Base-by-base conservation (phyloP, 1,140 invertebrate species). In the Cotesia glomerata region DNA sequence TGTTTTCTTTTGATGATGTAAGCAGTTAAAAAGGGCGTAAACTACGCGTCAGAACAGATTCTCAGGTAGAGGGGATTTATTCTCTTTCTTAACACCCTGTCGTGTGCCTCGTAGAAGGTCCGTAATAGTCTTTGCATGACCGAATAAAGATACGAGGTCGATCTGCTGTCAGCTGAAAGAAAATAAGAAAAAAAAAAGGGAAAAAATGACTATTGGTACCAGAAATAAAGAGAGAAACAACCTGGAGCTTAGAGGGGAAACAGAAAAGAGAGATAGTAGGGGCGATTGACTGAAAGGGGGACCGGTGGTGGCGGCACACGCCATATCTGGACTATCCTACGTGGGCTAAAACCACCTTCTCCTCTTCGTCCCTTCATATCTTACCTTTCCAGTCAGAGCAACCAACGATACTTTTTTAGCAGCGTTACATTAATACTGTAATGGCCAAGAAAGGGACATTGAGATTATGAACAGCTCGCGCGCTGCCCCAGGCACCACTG, bases 391-490 rank as follows among this genome's bases (percentile, higher is more conserved):
- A 56, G 54, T 34, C 63, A 61, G 69, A 71, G 69, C 72, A 63
- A 71, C 71, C 71, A 73, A 77, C 74, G 74, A 75, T 74, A 77
- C 76, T 74, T 77, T 77, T 77, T 77, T 72, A 75, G 74, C 72
- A 67, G 64, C 70, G 71, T 77, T 77, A 77, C 76, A 75, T 77
- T 77, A 77, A 77, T 77, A 75, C 75, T 74, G 67, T 77, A 77
- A 77, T 75, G 66, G 71, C 71, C 73, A 69, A 32, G 51, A 39
- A 64, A 58, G 26, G 58, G 39, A 18, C 18, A 14, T 8, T 16
- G 13, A 66, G 74, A 75, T 75, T 69, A 75, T 69, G 69, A 71
- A 68, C 58, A 64, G 54, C 68, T 63, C 34, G 58, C 51, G 62
- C 36, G 58, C 35, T 69, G 64, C 72, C 72, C 35, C 52, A 59